Conservation (phyloP, 2,113 vertebrate genomes). For the Centropus unirufus region DNA sequence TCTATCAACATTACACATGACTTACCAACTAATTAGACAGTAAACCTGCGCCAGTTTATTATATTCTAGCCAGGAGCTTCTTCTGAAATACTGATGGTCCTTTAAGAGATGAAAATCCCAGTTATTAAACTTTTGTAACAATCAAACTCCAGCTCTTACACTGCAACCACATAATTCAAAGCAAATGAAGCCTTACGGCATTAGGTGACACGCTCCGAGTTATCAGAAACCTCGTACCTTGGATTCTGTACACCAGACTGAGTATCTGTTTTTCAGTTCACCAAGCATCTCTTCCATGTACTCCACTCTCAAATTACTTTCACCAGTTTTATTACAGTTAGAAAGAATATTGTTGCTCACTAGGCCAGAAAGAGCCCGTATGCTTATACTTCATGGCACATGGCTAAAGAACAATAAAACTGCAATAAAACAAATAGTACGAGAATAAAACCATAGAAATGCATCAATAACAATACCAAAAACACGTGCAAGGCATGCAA, state of each 20-base stretch:
- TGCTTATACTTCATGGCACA: neutral
- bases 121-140: neutral
- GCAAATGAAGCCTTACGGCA: neutral
- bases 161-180: neutral
- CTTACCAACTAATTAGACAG: neutral
- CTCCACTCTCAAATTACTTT: neutral
- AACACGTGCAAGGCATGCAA: neutral
- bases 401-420: neutral
- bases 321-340: neutral
- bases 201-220: neutral
- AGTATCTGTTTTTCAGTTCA: too few species aligned
- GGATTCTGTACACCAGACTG: neutral
- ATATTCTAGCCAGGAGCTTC: neutral
- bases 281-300: neutral
- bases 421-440: neutral
- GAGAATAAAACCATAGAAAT: neutral
- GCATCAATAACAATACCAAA: neutral
- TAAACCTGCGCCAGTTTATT: neutral
- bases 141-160: neutral
- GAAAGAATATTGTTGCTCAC: neutral
- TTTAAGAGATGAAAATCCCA: neutral
- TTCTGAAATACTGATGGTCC: neutral
- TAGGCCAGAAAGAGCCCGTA: neutral
- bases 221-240: neutral
- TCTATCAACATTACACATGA: neutral